Evolutionary conservation across 2,797 vertebrate genomes (phyloP).

Genomic region (Nannoperca australis): DNA sequence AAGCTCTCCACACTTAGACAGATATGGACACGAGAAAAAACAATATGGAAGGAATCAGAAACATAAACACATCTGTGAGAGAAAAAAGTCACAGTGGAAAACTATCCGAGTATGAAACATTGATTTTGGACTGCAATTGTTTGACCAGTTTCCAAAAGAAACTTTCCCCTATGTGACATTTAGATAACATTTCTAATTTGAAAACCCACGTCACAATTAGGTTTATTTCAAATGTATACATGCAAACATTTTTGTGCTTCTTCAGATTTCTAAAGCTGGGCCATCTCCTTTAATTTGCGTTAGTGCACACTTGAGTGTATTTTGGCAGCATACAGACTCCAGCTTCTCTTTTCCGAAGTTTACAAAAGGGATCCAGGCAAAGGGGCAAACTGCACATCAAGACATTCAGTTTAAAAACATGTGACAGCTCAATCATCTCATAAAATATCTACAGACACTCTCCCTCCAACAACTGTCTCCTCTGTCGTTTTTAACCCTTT

Average conservation of each 20-base stretch:
- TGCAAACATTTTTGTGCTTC: slow-evolving; percentile 68
- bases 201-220: slow-evolving; percentile 51
- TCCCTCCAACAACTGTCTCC: slow-evolving; percentile 1
- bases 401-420: slow-evolving; percentile 22
- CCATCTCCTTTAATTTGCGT: slow-evolving; percentile 61
- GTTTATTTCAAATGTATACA: slow-evolving; percentile 65
- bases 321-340: slow-evolving; percentile 48
- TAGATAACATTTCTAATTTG: slow-evolving; percentile 60
- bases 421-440: slow-evolving; percentile 28
- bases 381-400: slow-evolving; percentile 30
- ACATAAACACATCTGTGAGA: slow-evolving; percentile 51
- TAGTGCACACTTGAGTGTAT: slow-evolving; percentile 40
- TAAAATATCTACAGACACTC: slow-evolving; percentile 1
- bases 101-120: slow-evolving; percentile 51
- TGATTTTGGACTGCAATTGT: slow-evolving; percentile 49
- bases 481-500: not conserved
- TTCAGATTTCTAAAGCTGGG: slow-evolving; percentile 49
- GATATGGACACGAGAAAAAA: slow-evolving; percentile 25
- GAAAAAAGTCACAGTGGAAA: slow-evolving; percentile 39
- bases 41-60: slow-evolving; percentile 52
- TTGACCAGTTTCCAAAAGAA: slow-evolving; percentile 61
- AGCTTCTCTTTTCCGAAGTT: slow-evolving; percentile 35
- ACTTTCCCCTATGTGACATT: slow-evolving; percentile 57
- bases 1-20: slow-evolving; percentile 5
- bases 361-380: slow-evolving; percentile 35